Evolutionary conservation across 1,140 invertebrate species (phyloP), one percentile per base, ranked within the genome.

Genomic region (Telenomus remus): DNA sequence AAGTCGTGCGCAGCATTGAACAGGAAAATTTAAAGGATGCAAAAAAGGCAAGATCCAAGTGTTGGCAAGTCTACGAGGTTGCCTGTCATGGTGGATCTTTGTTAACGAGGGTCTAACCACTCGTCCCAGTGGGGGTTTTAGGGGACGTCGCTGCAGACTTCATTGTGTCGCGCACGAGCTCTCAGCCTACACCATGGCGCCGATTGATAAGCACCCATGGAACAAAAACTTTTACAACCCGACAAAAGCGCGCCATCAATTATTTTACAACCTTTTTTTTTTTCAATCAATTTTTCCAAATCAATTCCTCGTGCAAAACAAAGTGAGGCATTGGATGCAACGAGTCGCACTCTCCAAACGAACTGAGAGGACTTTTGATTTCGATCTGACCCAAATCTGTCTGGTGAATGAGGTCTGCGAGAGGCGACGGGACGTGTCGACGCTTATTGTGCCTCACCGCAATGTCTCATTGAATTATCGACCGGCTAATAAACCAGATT

Each of bases 61-160:
- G 13, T n/a, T 37, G 5, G 56, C 27, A 27, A 59, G 63, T 63
- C 63, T 72, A 54, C 65, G 46, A 72, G 60, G 66, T 68, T 73
- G 2, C 19, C 71, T 68, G 44, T 70, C 34, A 79, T 68, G 76
- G 66, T 79, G 80, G 79, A 81, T 83, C 80, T 82, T 82, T 80
- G 79, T 80, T 66, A 70, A 84, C 82, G 79, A 84, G 80, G 81
- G 80, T 76, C 83, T 84, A 84, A 84, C 78, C 81, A 78, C 72
- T 83, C 81, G 81, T 83, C 78, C 69, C 65, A 56, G 69, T 78
- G 82, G 66, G n/a, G 76, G 79, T 78, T 80, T 79, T 71, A 53
- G 35, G 83, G 79, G 77, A 82, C 78, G 76, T 76, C 76, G 71
- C 51, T 54, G 80, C 79, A 84, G 83, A 83, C 82, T 82, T 84